These are phyloP conservation scores for Sterrhoptilus dennistouni DNA, from an alignment of 2,113 vertebrate species.

Conservation along the genomic window DNA sequence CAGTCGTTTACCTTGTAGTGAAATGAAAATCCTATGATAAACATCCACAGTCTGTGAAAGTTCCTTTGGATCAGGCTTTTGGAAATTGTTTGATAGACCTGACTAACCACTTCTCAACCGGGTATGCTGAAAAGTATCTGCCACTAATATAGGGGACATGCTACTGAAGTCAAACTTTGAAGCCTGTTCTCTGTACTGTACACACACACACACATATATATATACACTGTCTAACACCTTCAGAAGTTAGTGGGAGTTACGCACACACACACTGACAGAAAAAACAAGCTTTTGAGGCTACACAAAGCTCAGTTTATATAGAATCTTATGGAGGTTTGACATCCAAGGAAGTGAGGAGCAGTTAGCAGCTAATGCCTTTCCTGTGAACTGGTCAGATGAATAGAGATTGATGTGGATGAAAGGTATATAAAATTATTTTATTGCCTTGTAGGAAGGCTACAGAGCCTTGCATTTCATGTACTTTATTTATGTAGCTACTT, in stretches of 20 bases:
- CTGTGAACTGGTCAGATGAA: conserved; percentile 14
- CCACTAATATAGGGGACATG: neutral
- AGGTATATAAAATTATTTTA: conserved; percentile 21
- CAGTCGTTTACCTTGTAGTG: neutral
- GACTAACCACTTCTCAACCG: neutral
- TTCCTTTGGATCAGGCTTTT: neutral
- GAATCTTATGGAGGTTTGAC: conserved; percentile 1
- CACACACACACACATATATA: neutral
- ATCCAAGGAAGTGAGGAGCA: conserved; percentile 6
- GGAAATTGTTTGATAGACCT: neutral
- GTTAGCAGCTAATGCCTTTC: conserved; percentile 58
- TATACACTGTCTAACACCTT: conserved; percentile 18
- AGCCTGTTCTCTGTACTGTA: neutral
- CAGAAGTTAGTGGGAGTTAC: conserved; percentile 42
- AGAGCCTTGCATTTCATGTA: neutral
- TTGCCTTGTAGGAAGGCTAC: neutral
- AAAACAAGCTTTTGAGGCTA: conserved; percentile 37
- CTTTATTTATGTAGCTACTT: conserved; percentile 16
- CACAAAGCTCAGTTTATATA: conserved; percentile 50
- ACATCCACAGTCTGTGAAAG: neutral
- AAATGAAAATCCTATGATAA: neutral
- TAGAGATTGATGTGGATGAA: conserved; percentile 40
- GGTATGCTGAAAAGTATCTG: conserved; percentile 4
- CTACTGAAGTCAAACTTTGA: conserved; percentile 14
- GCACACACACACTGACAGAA: conserved; percentile 9